phyloP scores from a whole-genome alignment of 2,797 vertebrate genomes.

The Hephaestus fuliginosus region DNA sequence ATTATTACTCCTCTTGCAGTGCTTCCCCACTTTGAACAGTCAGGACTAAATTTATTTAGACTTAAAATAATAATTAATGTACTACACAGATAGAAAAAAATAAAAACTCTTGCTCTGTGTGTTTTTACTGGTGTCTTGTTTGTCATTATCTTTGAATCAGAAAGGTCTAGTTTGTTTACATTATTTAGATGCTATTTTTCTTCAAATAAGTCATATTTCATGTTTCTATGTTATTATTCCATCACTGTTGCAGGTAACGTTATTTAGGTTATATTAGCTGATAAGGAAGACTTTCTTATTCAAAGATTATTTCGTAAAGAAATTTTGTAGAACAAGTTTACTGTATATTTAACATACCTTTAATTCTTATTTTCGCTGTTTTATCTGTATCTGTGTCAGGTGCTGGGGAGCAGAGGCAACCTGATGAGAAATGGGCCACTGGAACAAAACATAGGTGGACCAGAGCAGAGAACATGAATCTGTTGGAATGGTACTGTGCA shows the following conservation, averaged over 20 bases:
- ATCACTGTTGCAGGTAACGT: not conserved
- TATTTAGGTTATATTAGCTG: not conserved
- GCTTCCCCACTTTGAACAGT: not conserved
- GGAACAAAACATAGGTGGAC: too few species aligned
- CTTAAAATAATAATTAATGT: not conserved
- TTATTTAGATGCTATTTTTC: not conserved
- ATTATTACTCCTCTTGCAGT: constrained; percentile 24
- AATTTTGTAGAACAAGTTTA: too few species aligned
- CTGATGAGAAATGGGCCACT: too few species aligned
- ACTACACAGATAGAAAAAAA: not conserved
- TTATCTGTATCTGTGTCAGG: too few species aligned
- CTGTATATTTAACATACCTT: too few species aligned
- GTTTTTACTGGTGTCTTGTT: not conserved
- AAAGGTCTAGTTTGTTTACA: not conserved
- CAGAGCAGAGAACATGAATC: too few species aligned
- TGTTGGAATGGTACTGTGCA: too few species aligned
- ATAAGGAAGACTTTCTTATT: not conserved
- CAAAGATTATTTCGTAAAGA: too few species aligned
- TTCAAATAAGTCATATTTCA: not conserved
- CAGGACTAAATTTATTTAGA: not conserved
- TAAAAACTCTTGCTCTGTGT: not conserved
- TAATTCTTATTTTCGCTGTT: too few species aligned
- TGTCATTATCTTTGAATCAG: not conserved
- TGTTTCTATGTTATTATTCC: not conserved
- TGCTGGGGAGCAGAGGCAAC: too few species aligned